Evolutionary conservation across 37 sponge, comb jelly and placozoan genomes (phyloP), one percentile per base, ranked within the genome.

Genomic region (Dysidea cf. avara): DNA sequence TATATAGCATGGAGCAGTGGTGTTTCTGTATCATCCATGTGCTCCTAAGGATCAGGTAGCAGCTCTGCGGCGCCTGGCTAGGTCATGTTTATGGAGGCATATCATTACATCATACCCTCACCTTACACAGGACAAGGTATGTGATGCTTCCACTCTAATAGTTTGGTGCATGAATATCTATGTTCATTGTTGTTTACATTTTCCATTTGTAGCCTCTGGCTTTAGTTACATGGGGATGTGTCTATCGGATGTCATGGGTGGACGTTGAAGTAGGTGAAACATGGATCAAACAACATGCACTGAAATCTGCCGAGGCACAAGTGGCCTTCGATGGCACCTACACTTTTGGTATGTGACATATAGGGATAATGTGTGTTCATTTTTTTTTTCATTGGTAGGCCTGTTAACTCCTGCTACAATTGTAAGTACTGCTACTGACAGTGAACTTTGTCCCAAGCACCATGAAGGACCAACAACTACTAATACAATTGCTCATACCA

Each of bases 1-100:
- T 3, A 20, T 49, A 17, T 49, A 90, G 91, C 68, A 48, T 24
- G 93, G 93, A 24, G 93, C 73, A 3, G 62, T 92, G 59, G 93
- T 74, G n/a, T 80, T 92, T 35, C 85, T 92, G 16, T 92, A 92
- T 50, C 85, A 92, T 31, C 93, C 93, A 4, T 92, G 93, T 57
- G 64, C 83, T 17, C 69, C 81, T 0, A 22, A 17, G 21, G 81
- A 84, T 20, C 75, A 87, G 32, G 82, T 87, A 0, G 43, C 40
- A 1, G 59, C 28, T 2, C 62, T 92, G 40, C 74, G 40, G 66
- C 28, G 55, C 26, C 49, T 92, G 36, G 85, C 85, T 32, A 39
- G 14, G 22, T 16, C 53, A 18, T 92, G 88, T 64, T 77, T 92
- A 0, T 56, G 81, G 65, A 53, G 49, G 30, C 81, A 92, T 54